These are phyloP conservation scores for Panagrolaimus sp. DNA, from an alignment of 1,140 invertebrate genomes.

Conservation along the genomic window DNA sequence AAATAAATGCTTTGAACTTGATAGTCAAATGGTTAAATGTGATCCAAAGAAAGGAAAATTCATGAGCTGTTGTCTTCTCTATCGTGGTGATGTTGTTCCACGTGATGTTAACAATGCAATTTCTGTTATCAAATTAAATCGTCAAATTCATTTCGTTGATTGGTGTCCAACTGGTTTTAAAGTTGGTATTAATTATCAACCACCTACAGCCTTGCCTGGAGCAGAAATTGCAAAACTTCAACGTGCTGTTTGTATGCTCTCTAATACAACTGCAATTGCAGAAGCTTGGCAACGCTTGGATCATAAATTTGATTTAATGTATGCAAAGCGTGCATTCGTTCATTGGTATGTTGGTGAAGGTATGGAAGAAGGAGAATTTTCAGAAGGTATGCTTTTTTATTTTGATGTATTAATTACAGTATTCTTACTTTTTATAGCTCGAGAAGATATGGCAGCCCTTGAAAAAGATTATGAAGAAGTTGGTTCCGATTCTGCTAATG, in stretches of 20 bases:
- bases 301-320: constrained; percentile 64
- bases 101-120: constrained; percentile 63
- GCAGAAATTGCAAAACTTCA: too few species aligned
- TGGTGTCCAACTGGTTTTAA: too few species aligned
- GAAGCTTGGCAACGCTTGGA: too few species aligned
- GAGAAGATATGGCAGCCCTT: constrained; percentile 70
- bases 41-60: constrained; percentile 61
- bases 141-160: constrained; percentile 44
- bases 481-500: constrained; percentile 19
- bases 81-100: constrained; percentile 70
- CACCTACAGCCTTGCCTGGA: too few species aligned
- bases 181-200: too few species aligned
- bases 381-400: too few species aligned
- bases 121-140: constrained; percentile 60
- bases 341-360: constrained; percentile 76
- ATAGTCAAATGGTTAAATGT: constrained; percentile 76
- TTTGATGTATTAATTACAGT: too few species aligned
- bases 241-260: too few species aligned
- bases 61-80: constrained; percentile 75
- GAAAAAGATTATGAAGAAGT: constrained; percentile 48
- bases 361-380: constrained; percentile 79
- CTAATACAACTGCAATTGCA: too few species aligned
- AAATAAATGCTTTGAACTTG: constrained; percentile 74
- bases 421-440: too few species aligned
- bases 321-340: constrained; percentile 73